A percentile compares a stretch with the other conserved stretches of the same genome.
These are phyloP conservation scores for Poicephalus gulielmi DNA, from an alignment of 2,113 vertebrate genomes.

Conservation along the genomic window DNA sequence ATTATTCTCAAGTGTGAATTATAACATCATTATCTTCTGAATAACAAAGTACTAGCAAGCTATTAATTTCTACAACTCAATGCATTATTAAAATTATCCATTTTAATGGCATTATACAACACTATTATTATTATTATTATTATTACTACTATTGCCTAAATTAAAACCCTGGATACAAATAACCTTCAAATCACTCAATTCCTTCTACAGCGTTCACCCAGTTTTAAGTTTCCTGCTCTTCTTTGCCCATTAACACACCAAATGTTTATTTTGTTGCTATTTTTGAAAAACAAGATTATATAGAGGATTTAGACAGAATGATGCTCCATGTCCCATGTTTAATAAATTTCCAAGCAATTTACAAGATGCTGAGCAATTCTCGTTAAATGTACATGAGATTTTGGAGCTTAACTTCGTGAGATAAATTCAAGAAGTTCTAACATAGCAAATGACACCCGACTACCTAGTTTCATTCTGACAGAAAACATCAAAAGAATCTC, in stretches of 20 bases:
- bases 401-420: not conserved
- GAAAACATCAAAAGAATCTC: not conserved
- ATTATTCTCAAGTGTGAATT: constrained; percentile 18
- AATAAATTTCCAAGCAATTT: not conserved
- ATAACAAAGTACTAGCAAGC: not conserved
- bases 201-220: not conserved
- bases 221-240: not conserved
- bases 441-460: not conserved
- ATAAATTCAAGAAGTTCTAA: not conserved
- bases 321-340: not conserved
- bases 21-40: not conserved
- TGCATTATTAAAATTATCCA: not conserved
- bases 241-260: not conserved
- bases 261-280: not conserved
- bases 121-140: not conserved
- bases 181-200: not conserved
- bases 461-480: not conserved
- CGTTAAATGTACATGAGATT: not conserved
- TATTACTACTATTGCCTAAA: not conserved
- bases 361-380: not conserved
- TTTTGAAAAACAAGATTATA: not conserved
- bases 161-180: not conserved
- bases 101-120: not conserved
- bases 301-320: not conserved
- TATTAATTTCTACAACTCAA: not conserved